phyloP scores from a whole-genome alignment of 2,797 vertebrate species.

The Alectoris magna region DNA sequence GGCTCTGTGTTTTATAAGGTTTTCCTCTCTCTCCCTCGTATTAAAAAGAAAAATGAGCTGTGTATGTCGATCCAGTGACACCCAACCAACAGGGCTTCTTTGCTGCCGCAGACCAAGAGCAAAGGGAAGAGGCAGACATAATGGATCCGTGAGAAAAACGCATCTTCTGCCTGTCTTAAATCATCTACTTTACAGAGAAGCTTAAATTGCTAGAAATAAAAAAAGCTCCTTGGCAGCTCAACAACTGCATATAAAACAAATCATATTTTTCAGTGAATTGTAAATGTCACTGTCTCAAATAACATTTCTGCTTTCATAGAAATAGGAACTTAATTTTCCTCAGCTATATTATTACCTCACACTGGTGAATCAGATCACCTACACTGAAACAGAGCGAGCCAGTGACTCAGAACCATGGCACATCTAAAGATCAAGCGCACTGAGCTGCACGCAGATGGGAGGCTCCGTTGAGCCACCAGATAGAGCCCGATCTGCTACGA shows the following conservation, averaged over 20 bases:
- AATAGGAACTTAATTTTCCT: constrained; percentile 43
- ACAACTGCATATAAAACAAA: constrained; percentile 61
- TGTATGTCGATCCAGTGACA: constrained; percentile 46
- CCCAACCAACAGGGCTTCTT: constrained; percentile 17
- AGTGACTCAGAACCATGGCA: constrained; percentile 35
- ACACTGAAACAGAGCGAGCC: constrained; percentile 25
- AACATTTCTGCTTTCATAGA: constrained; percentile 65
- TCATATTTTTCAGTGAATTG: constrained; percentile 18
- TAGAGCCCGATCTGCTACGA: constrained; percentile 61
- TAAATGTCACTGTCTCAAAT: constrained; percentile 43
- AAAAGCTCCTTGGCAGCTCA: constrained; percentile 63
- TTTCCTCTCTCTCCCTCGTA: constrained; percentile 36
- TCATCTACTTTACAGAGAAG: constrained; percentile 63
- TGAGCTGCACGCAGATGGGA: constrained; percentile 48
- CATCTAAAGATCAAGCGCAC: constrained; percentile 9
- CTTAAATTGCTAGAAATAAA: constrained; percentile 68
- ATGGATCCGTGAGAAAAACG: constrained; percentile 65
- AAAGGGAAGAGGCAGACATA: constrained; percentile 58
- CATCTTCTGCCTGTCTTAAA: constrained; percentile 72
- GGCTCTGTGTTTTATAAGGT: constrained; percentile 18
- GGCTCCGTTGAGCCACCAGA: constrained; percentile 51
- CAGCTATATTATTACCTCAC: constrained; percentile 50
- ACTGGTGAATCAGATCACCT: constrained; percentile 60
- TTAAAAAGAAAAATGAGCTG: constrained; percentile 67
- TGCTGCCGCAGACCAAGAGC: constrained; percentile 21